These are phyloP conservation scores for Terebella lapidaria DNA, from an alignment of 2,888 invertebrate species.

Conservation along the genomic window DNA sequence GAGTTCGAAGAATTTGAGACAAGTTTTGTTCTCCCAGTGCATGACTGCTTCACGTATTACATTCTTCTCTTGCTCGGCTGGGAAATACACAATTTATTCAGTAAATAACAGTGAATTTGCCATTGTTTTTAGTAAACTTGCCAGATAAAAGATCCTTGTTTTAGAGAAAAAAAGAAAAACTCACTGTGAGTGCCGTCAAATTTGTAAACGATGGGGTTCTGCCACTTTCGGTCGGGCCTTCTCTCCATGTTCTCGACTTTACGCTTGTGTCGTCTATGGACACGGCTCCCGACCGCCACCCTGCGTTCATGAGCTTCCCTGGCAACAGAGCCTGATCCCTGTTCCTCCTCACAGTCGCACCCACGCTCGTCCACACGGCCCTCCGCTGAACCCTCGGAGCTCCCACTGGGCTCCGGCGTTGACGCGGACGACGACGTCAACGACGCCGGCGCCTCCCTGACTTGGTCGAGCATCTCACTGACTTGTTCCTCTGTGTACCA, in stretches of 20 bases:
- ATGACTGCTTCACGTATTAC: constrained; percentile 1
- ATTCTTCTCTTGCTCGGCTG: neutral
- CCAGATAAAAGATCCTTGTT: neutral
- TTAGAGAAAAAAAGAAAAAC: neutral
- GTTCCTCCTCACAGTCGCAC: neutral
- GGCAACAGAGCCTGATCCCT: neutral
- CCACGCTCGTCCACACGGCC: neutral
- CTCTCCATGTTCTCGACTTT: constrained; percentile 5
- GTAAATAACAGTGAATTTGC: neutral
- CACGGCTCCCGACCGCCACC: constrained; percentile 23
- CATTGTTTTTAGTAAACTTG: neutral
- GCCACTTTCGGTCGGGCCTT: constrained; percentile 3
- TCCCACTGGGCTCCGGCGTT: neutral
- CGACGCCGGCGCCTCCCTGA: neutral
- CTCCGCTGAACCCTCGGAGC: neutral
- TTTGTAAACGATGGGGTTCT: constrained; percentile 14
- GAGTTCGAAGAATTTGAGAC: constrained; percentile 6
- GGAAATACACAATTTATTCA: neutral
- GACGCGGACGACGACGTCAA: neutral
- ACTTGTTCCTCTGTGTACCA: constrained; percentile 1
- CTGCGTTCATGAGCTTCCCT: neutral
- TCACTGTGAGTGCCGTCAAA: constrained; percentile 17
- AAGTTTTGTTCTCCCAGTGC: constrained; percentile 4
- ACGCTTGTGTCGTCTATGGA: constrained; percentile 4
- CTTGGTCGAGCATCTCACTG: neutral